Percentiles rank a stretch among this genome's conserved stretches.
Conservation (phyloP, 2,113 vertebrate species). For the Silurus asotus region DNA sequence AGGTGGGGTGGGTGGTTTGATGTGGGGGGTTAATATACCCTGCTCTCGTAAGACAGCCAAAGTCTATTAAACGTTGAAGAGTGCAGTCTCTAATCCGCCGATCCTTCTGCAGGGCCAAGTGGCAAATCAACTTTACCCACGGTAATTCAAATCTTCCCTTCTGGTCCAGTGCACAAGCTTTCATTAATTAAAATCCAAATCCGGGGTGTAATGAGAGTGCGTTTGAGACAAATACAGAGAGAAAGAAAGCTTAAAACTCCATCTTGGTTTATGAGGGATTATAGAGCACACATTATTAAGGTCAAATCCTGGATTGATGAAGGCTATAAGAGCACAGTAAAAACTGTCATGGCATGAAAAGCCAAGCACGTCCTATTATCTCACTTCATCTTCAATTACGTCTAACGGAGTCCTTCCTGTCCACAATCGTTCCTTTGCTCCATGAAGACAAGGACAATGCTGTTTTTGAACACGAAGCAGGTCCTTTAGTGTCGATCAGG, state of each 20-base stretch:
- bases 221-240: slow-evolving; percentile 33
- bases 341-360: slow-evolving; percentile 15
- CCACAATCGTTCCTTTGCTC: slow-evolving; percentile 6
- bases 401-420: not conserved
- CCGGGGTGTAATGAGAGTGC: slow-evolving; percentile 52
- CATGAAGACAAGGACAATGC: not conserved
- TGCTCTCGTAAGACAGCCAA: slow-evolving; percentile 28
- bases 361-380: not conserved
- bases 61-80: slow-evolving; percentile 65
- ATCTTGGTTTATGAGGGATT: slow-evolving; percentile 27
- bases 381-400: slow-evolving; percentile 3
- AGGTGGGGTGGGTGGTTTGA: not conserved
- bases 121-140: slow-evolving; percentile 3
- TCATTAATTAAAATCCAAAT: slow-evolving; percentile 61
- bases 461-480: not conserved
- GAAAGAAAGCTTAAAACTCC: slow-evolving; percentile 36
- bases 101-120: slow-evolving; percentile 12
- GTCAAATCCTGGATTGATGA: slow-evolving; percentile 42
- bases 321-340: not conserved
- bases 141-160: not conserved
- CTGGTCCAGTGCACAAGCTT: slow-evolving; percentile 23
- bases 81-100: slow-evolving; percentile 59
- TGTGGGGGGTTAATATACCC: slow-evolving; percentile 47
- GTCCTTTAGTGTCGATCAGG: slow-evolving; percentile 2
- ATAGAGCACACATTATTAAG: slow-evolving; percentile 27